Percentiles rank a stretch among this genome's conserved stretches.
Evolutionary conservation across 1,140 invertebrate species (phyloP).

Genomic region (Eupristina koningsbergeri): DNA sequence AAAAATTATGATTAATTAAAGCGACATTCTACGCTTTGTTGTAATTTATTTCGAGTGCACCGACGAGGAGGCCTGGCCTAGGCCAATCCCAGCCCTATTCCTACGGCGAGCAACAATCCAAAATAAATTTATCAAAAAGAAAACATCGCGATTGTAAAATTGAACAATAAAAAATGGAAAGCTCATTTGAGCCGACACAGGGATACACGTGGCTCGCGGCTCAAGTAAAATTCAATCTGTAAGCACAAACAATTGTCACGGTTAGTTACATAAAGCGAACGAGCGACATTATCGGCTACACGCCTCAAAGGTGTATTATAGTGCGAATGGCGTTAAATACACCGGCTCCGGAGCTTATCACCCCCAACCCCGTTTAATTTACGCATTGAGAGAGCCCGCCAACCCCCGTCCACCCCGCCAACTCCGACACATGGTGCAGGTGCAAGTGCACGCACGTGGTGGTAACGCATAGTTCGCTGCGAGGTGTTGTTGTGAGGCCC

Average conservation of each 20-base stretch:
- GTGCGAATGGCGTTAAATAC: constrained; percentile 10
- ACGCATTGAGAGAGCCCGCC: no score
- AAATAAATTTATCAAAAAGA: not conserved
- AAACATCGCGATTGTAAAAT: not conserved
- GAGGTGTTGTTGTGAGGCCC: no score
- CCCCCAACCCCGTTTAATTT: constrained; percentile 13
- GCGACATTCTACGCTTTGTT: not conserved
- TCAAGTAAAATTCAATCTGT: constrained; percentile 13
- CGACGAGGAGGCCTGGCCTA: not conserved
- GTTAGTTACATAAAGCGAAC: constrained; percentile 15
- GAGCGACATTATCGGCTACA: constrained; percentile 25
- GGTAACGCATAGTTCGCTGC: no score
- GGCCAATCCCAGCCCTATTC: not conserved
- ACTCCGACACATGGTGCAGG: no score
- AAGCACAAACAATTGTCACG: constrained; percentile 4
- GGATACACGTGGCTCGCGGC: not conserved
- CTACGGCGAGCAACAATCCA: not conserved
- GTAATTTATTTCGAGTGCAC: not conserved
- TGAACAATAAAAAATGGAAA: not conserved
- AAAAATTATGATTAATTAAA: no score
- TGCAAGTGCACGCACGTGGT: not conserved
- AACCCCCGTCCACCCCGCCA: not conserved
- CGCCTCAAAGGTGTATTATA: constrained; percentile 27
- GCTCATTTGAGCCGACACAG: not conserved
- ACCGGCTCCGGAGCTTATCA: constrained; percentile 18